Evolutionary conservation across 2,113 vertebrate genomes (phyloP).

Genomic region (Hiodon tergisus): DNA sequence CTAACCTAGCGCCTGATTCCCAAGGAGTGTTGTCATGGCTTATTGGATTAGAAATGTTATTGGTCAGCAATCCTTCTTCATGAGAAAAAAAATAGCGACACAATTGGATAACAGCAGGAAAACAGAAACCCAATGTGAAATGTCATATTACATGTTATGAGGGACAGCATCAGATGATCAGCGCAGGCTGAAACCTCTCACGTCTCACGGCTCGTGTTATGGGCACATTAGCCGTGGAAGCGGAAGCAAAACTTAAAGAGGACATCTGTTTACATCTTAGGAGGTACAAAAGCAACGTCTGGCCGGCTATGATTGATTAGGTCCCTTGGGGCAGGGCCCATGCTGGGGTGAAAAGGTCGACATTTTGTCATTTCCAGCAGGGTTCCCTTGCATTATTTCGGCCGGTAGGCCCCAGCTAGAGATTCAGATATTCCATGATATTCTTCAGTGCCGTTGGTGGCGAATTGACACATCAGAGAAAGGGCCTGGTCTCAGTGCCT

Average conservation of each 20-base stretch:
- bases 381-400: conserved; percentile 25
- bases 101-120: conserved; percentile 16
- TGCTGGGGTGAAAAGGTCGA: conserved; percentile 21
- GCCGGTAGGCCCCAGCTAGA: conserved; percentile 27
- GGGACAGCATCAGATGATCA: neutral
- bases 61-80: conserved; percentile 31
- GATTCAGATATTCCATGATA: conserved; percentile 30
- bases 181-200: neutral
- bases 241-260: conserved; percentile 29
- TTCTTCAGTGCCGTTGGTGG: conserved; percentile 7
- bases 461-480: neutral
- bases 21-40: conserved; percentile 53
- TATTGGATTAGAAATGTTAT: conserved; percentile 65
- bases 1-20: conserved; percentile 34
- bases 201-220: neutral
- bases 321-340: conserved; percentile 18
- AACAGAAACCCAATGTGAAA: neutral
- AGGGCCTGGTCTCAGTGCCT: neutral
- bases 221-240: neutral
- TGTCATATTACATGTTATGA: neutral
- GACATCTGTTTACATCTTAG: conserved; percentile 47
- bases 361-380: conserved; percentile 35
- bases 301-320: conserved; percentile 42
- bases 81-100: neutral
- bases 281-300: conserved; percentile 41